phyloP scores from a whole-genome alignment of 2,888 invertebrate species.

The Chouioia cunea region DNA sequence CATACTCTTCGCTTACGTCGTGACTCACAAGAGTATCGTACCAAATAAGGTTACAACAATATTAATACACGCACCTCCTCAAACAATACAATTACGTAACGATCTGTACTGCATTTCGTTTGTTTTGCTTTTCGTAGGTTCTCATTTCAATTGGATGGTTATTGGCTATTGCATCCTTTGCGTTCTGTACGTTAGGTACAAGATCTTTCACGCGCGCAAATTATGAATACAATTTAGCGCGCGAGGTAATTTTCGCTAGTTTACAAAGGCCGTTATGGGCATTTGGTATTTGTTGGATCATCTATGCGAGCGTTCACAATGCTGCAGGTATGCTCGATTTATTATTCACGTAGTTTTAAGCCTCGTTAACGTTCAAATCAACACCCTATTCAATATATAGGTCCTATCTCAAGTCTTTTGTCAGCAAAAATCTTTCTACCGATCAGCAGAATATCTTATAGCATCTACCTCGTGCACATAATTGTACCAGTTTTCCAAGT shows the following conservation, averaged over 20 bases:
- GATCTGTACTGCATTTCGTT: not conserved
- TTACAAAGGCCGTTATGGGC: slow-evolving; percentile 69
- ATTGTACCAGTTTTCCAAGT: slow-evolving; percentile 44
- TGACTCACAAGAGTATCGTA: not conserved
- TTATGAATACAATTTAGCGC: slow-evolving; percentile 60
- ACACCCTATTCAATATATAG: slow-evolving; percentile 40
- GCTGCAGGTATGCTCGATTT: slow-evolving; percentile 65
- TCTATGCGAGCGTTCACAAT: slow-evolving; percentile 70
- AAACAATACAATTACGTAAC: too few relatives aligned
- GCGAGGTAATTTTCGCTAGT: slow-evolving; percentile 66
- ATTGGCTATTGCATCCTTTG: slow-evolving; percentile 37
- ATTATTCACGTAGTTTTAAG: not conserved
- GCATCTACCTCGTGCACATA: slow-evolving; percentile 52
- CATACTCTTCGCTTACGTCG: slow-evolving; percentile 43
- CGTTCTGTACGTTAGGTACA: slow-evolving; percentile 46
- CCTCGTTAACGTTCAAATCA: not conserved
- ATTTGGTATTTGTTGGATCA: slow-evolving; percentile 69
- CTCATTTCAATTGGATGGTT: slow-evolving; percentile 48
- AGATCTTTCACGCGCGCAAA: slow-evolving; percentile 57
- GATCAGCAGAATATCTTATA: slow-evolving; percentile 52
- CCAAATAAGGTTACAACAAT: not conserved
- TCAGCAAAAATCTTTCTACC: slow-evolving; percentile 52
- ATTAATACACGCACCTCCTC: too few relatives aligned
- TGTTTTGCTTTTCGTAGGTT: too few relatives aligned
- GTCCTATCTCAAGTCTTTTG: slow-evolving; percentile 48